A percentile compares a stretch with the other conserved stretches of the same genome.
These are phyloP conservation scores for Heterodera carotae DNA, from an alignment of 1,140 invertebrate species.

Conservation along the genomic window DNA sequence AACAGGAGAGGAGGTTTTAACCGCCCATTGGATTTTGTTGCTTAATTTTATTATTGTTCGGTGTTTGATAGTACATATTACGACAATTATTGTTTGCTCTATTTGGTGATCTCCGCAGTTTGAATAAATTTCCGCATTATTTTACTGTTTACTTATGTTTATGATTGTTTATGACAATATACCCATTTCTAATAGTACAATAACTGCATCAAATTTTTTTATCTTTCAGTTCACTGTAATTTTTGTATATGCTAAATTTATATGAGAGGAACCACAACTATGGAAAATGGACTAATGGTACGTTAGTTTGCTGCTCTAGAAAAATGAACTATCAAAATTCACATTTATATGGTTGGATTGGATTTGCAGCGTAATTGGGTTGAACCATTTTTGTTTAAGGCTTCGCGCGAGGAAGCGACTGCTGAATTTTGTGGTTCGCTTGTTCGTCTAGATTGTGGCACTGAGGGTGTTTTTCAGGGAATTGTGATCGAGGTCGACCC, in stretches of 20 bases:
- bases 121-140: too few species aligned
- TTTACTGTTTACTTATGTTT: too few species aligned
- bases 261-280: too few species aligned
- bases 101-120: not conserved
- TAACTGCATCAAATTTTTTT: too few species aligned
- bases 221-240: too few species aligned
- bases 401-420: slow-evolving; percentile 17
- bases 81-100: not conserved
- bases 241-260: too few species aligned
- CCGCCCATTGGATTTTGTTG: slow-evolving; percentile 79
- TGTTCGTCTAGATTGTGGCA: slow-evolving; percentile 48
- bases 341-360: too few species aligned
- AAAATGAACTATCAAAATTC: too few species aligned
- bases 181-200: too few species aligned
- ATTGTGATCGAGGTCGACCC: slow-evolving; percentile 33
- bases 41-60: slow-evolving; percentile 44
- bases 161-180: too few species aligned
- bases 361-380: not conserved
- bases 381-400: slow-evolving; percentile 7
- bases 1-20: slow-evolving; percentile 98
- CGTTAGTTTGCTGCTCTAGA: not conserved
- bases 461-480: slow-evolving; percentile 53
- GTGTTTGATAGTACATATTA: not conserved
- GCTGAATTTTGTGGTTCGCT: slow-evolving; percentile 48
- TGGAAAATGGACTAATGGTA: too few species aligned